phyloP scores from a whole-genome alignment of 2,113 vertebrate species.

The Menidia beryllina region DNA sequence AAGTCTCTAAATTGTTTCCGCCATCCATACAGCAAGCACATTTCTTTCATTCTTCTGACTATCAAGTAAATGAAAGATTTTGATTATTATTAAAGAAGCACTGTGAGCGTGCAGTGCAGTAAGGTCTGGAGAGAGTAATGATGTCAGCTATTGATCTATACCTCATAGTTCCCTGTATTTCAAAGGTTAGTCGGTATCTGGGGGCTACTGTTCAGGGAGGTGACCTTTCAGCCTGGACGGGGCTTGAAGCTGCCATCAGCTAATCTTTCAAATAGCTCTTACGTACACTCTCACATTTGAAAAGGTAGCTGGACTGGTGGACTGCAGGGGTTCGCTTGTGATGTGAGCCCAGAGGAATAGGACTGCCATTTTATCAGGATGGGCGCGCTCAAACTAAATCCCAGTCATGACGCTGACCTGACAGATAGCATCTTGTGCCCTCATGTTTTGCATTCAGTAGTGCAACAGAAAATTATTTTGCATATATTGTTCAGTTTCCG shows the following conservation, averaged over 20 bases:
- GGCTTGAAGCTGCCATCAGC: slow-evolving; percentile 61
- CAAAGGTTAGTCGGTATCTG: slow-evolving; percentile 74
- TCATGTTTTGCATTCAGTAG: slow-evolving; percentile 19
- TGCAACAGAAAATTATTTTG: slow-evolving; percentile 9
- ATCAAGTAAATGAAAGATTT: not conserved
- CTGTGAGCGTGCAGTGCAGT: not conserved
- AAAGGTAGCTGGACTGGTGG: slow-evolving; percentile 65
- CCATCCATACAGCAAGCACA: no score
- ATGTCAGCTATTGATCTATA: slow-evolving; percentile 75
- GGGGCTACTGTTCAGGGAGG: slow-evolving; percentile 63
- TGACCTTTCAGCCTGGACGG: slow-evolving; percentile 75
- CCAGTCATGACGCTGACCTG: slow-evolving; percentile 8
- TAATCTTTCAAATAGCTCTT: slow-evolving; percentile 78
- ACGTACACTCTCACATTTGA: slow-evolving; percentile 75
- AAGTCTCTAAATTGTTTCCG: no score
- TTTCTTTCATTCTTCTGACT: not conserved
- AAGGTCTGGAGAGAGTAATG: slow-evolving; percentile 54
- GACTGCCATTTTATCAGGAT: slow-evolving; percentile 30
- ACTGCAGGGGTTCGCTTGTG: slow-evolving; percentile 71
- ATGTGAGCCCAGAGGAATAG: slow-evolving; percentile 65
- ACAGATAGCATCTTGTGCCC: slow-evolving; percentile 10
- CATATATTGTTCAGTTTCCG: not conserved
- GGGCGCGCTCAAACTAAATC: slow-evolving; percentile 39
- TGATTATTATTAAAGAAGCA: not conserved
- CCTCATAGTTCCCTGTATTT: slow-evolving; percentile 55